Conservation (phyloP, 2,797 vertebrate species). For the Coccyzus lansbergi region DNA sequence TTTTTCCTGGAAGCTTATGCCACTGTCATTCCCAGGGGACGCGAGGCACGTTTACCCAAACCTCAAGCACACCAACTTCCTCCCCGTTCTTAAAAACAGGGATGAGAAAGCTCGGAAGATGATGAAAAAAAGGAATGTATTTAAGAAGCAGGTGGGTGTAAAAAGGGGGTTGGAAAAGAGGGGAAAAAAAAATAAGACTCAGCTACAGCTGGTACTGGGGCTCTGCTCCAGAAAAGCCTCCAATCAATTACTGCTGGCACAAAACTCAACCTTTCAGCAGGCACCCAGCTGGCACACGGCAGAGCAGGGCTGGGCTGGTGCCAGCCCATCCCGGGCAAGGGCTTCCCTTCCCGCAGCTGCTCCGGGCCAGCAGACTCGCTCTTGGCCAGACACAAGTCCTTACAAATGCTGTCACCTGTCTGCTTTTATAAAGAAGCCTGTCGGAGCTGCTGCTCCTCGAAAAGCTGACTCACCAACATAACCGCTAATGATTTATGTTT, state of each 20-base stretch:
- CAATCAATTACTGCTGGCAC: conserved; percentile 37
- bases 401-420: conserved; percentile 33
- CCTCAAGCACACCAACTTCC: neutral
- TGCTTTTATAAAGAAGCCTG: neutral
- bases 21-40: neutral
- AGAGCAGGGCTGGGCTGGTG: conserved; percentile 9
- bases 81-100: conserved; percentile 21
- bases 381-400: conserved; percentile 34
- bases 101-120: conserved; percentile 19
- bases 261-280: conserved; percentile 30
- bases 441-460: neutral
- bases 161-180: conserved; percentile 11
- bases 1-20: conserved; percentile 69
- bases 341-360: conserved; percentile 52
- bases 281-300: conserved; percentile 37
- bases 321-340: neutral
- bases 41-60: conserved; percentile 47
- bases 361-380: neutral
- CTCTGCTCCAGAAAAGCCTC: conserved; percentile 54
- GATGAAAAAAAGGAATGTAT: conserved; percentile 27
- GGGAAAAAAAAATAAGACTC: conserved; percentile 31
- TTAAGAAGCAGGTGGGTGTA: conserved; percentile 61
- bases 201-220: conserved; percentile 59
- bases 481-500: neutral
- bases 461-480: conserved; percentile 17